These are phyloP conservation scores for Anguilla rostrata DNA, from an alignment of 2,113 vertebrate species.

Conservation along the genomic window DNA sequence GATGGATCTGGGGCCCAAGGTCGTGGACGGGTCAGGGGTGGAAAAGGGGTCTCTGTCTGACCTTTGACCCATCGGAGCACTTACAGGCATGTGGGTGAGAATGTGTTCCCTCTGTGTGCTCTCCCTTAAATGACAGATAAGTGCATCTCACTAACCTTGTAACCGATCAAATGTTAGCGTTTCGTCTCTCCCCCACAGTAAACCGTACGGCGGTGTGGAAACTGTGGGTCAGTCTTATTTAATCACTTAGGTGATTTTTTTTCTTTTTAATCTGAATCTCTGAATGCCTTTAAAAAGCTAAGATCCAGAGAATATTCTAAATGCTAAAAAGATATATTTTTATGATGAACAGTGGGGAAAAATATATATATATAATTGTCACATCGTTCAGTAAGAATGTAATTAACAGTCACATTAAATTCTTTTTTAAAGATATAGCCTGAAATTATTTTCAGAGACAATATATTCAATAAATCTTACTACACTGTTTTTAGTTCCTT, in stretches of 20 bases:
- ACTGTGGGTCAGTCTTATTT: neutral
- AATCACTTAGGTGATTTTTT: neutral
- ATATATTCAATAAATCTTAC: neutral
- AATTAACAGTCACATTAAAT: neutral
- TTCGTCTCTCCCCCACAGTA: neutral
- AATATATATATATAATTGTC: neutral
- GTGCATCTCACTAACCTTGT: neutral
- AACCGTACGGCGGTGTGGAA: neutral
- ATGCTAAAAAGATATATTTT: neutral
- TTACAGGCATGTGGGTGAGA: constrained; percentile 27
- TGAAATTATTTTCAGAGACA: neutral
- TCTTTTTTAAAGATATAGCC: neutral
- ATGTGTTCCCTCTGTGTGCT: constrained; percentile 21
- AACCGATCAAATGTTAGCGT: neutral
- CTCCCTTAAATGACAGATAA: constrained; percentile 10
- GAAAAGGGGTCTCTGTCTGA: constrained; percentile 57
- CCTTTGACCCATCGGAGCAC: constrained; percentile 44
- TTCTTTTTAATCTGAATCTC: neutral
- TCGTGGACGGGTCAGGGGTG: constrained; percentile 56
- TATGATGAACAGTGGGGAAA: neutral
- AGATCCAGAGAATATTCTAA: neutral
- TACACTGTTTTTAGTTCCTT: neutral
- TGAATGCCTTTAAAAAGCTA: neutral
- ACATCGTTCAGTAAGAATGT: neutral
- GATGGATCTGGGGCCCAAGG: constrained; percentile 57